Evolutionary conservation across 2,888 invertebrate genomes (phyloP), one percentile per base, ranked within the genome.

Genomic region (Leptodirus hochenwartii): DNA sequence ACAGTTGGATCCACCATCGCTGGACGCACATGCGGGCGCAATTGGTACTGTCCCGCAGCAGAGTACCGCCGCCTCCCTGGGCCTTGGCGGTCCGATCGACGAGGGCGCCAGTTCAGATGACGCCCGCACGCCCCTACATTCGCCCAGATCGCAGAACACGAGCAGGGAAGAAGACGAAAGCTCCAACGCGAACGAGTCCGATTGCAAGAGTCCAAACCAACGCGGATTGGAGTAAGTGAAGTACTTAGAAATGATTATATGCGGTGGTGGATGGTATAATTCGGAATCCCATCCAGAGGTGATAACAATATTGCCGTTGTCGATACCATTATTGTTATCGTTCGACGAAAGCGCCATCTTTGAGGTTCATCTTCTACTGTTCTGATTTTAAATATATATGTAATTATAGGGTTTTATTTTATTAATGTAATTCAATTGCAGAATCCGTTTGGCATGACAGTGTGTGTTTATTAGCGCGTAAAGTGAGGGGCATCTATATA

Each of bases 191-290:
- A 69, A 66, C 42, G 72, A 73, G 47, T 66, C 66, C 28, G 72
- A 73, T 41, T 66, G 66, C 58, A 74, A 73, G 46, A 74, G 74
- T 47, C 71, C 73, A 25, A 71, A 66, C 43, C 70, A 72, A 50
- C n/a, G n/a, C n/a, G 69, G 72, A 74, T 75, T 51, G 48, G 37
- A 36, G 15, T 9, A 14, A 5, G 12, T 14, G 26, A 25, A 10
- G n/a, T n/a, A n/a, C n/a, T 20, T 8, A 20, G 20, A 20, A 20
- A 8, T 20, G n/a, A n/a, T n/a, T 8, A n/a, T 20, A 20, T 20
- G 8, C 20, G 20, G 20, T 20, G 8, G 20, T 20, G 20, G 8
- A 20, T 8, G 8, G 9, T 20, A 8, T 8, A 20, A 20, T 8
- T 20, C 20, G 20, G 8, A n/a, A 8, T 8, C 8, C 20, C 8